Evolutionary conservation across 2,888 invertebrate genomes (phyloP).

Genomic region (Hylaea fasciaria): DNA sequence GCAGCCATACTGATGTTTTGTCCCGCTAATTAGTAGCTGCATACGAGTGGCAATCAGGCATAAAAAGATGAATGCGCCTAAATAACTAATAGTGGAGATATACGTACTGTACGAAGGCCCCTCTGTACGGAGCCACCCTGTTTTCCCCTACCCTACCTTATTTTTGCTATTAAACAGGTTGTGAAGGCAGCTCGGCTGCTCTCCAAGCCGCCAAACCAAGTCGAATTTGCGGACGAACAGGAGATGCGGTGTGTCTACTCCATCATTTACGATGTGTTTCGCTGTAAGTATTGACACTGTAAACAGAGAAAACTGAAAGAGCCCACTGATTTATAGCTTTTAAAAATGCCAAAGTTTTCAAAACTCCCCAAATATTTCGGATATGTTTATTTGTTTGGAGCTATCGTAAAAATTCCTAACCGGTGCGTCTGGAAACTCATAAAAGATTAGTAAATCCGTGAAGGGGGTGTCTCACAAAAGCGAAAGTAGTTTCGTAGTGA

Average conservation of each 20-base stretch:
- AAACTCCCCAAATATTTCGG: conserved; percentile 16
- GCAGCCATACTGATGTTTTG: too few species aligned
- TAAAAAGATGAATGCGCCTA: too few species aligned
- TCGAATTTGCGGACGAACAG: conserved; percentile 86
- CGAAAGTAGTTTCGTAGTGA: conserved; percentile 48
- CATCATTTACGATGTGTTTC: conserved; percentile 89
- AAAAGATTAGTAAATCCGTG: conserved; percentile 42
- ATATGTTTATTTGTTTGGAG: conserved; percentile 18
- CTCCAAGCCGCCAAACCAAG: conserved; percentile 76
- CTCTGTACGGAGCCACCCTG: too few species aligned
- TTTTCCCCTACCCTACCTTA: too few species aligned
- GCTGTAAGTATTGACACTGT: conserved; percentile 86
- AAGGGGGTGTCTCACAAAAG: conserved; percentile 41
- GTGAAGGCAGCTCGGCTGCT: conserved; percentile 85
- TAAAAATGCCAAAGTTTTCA: background rate
- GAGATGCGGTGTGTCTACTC: conserved; percentile 90
- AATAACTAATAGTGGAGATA: too few species aligned
- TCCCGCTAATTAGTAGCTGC: too few species aligned
- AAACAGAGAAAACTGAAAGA: too few species aligned
- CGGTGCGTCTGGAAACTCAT: conserved; percentile 39
- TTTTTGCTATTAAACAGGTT: conserved; percentile 58
- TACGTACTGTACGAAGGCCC: too few species aligned
- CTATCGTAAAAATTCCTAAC: conserved; percentile 30
- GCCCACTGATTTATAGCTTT: too few species aligned
- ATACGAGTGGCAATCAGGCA: too few species aligned